Base-by-base conservation (phyloP, 2,113 vertebrate species). In the human region DNA sequence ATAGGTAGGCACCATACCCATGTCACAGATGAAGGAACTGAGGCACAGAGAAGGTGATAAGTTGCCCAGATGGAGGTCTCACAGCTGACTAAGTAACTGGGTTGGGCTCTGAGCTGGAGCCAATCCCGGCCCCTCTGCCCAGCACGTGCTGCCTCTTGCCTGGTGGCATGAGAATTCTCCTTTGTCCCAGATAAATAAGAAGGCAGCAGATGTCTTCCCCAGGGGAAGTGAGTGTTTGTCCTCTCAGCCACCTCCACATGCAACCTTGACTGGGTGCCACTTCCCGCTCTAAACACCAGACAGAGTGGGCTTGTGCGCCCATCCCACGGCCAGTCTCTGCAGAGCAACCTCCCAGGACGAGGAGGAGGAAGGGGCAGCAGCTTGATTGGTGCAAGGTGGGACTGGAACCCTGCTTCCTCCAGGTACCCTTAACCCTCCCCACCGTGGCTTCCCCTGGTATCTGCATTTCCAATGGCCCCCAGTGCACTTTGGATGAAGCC, bases 231-330 rank as follows among this genome's bases (percentile, higher is more conserved):
- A 22, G 9, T 2, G 23, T 20, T 32, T 3, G 27, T 30, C 32
- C 55, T 80, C 72, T n/a, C 25, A 1, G 85, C 25, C 1, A 20
- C 89, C 43, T 61, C 17, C 8, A 17, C 27, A 13, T 1, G 8
- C 25, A 43, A 66, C 66, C 30, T 22, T 25, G 12, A 48, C 18
- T 8, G 0, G 57, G 35, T 3, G 2, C 30, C 72, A 18, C 30
- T 52, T 64, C 50, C 72, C 12, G 2, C 16, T 32, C 52, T 13
- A 40, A 48, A n/a, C 23, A 3, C 17, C 0, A 0, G 43, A 20
- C 0, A 14, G n/a, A 50, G 50, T 50, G n/a, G 61, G 27, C 30
- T 11, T 5, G 22, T 14, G 6, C 0, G 16, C 30, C 32, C 73
- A 2, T 43, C 22, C 48, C 25, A 8, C 2, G 6, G 20, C 38